Evolutionary conservation across 2,797 vertebrate genomes (phyloP).

Genomic region (Hafferia zeledoni): DNA sequence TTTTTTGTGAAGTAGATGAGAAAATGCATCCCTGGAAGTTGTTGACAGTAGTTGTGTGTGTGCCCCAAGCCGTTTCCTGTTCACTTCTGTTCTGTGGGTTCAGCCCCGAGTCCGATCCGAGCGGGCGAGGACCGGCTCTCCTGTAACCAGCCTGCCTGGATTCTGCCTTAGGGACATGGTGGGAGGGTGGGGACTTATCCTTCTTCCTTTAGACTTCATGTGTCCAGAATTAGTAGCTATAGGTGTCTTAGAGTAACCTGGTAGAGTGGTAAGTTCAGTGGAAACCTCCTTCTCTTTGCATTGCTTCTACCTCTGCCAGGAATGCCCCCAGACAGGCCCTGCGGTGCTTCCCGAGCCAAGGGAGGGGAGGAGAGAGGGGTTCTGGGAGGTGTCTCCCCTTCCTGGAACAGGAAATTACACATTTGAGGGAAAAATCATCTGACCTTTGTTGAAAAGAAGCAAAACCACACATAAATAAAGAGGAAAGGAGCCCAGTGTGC

Average conservation of each 20-base stretch:
- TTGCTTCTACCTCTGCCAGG: slow-evolving; percentile 73
- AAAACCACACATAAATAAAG: neutral
- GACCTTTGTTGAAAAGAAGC: slow-evolving; percentile 28
- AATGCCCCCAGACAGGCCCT: neutral
- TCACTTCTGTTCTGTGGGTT: slow-evolving; percentile 1
- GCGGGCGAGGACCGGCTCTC: neutral
- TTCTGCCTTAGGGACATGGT: slow-evolving; percentile 63
- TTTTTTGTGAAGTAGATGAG: slow-evolving; percentile 23
- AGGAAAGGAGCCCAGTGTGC: neutral
- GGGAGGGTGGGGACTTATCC: slow-evolving; percentile 19
- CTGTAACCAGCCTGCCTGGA: slow-evolving; percentile 39
- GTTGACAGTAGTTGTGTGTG: slow-evolving; percentile 56
- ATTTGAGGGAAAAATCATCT: neutral
- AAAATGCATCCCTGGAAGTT: slow-evolving; percentile 42
- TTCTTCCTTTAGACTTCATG: slow-evolving; percentile 61
- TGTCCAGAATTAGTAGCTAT: slow-evolving; percentile 67
- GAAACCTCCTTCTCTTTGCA: slow-evolving; percentile 55
- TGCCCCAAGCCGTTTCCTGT: slow-evolving; percentile 12
- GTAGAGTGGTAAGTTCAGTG: slow-evolving; percentile 62
- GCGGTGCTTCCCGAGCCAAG: neutral
- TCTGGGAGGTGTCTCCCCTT: slow-evolving; percentile 9
- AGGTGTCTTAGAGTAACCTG: slow-evolving; percentile 65
- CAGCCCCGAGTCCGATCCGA: neutral
- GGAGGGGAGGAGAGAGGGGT: slow-evolving; percentile 17
- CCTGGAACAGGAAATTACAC: neutral